Evolutionary conservation across 2,797 vertebrate species (phyloP).

Genomic region (Manis crassicaudata): DNA sequence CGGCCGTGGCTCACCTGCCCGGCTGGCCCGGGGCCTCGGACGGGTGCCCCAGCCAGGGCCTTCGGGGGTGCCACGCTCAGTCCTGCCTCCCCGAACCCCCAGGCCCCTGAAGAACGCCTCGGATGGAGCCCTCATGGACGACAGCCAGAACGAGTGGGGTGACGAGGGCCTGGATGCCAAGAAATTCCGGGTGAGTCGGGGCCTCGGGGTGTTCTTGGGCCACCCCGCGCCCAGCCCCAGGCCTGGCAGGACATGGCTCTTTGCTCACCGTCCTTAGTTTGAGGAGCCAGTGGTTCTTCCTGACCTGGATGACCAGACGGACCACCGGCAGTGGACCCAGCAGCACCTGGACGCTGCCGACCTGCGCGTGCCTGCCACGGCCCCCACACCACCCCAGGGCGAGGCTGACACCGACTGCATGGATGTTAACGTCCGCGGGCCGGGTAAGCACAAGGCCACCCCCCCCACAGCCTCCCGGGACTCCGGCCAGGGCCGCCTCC

Average conservation of each 20-base stretch:
- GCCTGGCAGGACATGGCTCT: accelerated
- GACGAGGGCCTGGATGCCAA: constrained; percentile 94
- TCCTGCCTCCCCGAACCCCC: background rate
- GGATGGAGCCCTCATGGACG: constrained; percentile 96
- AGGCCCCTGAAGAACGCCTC: constrained; percentile 96
- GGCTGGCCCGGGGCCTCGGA: no score
- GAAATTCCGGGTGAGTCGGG: constrained; percentile 92
- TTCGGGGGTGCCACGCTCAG: background rate
- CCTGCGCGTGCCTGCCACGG: constrained; percentile 94
- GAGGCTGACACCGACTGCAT: constrained; percentile 96
- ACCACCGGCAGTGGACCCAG: constrained; percentile 98
- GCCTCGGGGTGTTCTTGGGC: accelerated
- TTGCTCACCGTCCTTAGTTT: constrained; percentile 83
- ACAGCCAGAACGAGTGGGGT: constrained; percentile 96
- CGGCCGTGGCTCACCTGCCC: accelerated
- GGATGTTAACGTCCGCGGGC: constrained; percentile 98
- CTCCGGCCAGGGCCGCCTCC: accelerated
- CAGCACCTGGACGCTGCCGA: constrained; percentile 98
- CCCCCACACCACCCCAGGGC: constrained; percentile 97
- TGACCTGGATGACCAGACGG: constrained; percentile 92
- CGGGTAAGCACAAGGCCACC: constrained; percentile 87
- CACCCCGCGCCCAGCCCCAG: accelerated
- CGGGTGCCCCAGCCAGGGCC: no score
- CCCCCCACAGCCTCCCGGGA: background rate
- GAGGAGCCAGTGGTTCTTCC: constrained; percentile 94